Evolutionary conservation across 2,888 invertebrate species (phyloP).

Genomic region (Aporophyla lueneburgensis): DNA sequence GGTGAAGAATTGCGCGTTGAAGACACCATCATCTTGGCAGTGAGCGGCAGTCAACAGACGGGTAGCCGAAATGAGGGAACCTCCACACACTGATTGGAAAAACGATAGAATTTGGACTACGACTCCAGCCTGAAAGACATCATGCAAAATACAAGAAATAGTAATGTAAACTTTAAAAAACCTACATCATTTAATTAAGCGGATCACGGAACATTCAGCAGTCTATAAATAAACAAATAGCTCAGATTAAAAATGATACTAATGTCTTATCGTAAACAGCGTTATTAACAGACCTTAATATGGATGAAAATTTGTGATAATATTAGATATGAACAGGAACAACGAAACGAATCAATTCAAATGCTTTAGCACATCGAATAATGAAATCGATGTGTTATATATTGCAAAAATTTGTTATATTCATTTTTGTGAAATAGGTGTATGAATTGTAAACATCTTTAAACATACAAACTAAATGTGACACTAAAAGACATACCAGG

Average conservation of each 20-base stretch:
- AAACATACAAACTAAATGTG: not conserved
- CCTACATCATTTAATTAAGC: not conserved
- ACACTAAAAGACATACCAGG: slow-evolving; percentile 70
- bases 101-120: slow-evolving; percentile 36
- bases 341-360: not conserved
- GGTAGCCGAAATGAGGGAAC: slow-evolving; percentile 60
- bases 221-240: not conserved
- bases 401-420: no score
- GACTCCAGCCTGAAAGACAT: slow-evolving; percentile 53
- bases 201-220: not conserved
- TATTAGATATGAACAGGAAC: not conserved
- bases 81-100: slow-evolving; percentile 55
- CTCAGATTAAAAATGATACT: not conserved
- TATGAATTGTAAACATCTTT: not conserved
- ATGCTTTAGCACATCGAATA: not conserved
- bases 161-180: not conserved
- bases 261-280: not conserved
- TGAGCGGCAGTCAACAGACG: slow-evolving; percentile 74
- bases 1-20: slow-evolving; percentile 63
- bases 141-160: not conserved
- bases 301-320: not conserved
- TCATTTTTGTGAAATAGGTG: not conserved
- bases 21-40: slow-evolving; percentile 66
- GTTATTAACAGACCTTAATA: not conserved
- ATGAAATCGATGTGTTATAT: no score